Base-by-base conservation (phyloP, 2,888 invertebrate genomes). In the Caenorhabditis panamensis region DNA sequence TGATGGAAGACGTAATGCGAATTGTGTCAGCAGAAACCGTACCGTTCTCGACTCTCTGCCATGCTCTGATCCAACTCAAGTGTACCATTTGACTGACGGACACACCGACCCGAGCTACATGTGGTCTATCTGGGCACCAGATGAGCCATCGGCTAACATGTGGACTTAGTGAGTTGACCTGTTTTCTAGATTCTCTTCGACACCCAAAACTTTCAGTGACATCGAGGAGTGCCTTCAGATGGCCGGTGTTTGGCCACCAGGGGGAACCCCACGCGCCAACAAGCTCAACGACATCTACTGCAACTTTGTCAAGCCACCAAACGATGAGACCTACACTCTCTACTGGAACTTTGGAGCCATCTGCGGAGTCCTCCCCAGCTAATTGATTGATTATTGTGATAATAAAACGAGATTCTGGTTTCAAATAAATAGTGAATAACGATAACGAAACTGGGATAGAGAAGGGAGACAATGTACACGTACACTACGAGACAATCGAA, bases 291-390 rank as follows among this genome's bases (percentile, higher is more conserved):
- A 73, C 53, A 13, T 73, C 41, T 73, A 66, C 66, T 73, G 73
- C 20, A 51, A 49, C 20, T 51, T 51, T 37, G 28, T 18, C 28
- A n/a, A 47, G 37, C 36, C 73, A 24, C 73, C 73, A 41, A 66
- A 64, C 18, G 73, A 73, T 5, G 64, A 64, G 37, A 24, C 11
- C 16, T 44, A 59, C 41, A 26, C 53, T 0, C 51, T 59, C 51
- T 73, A 59, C 59, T 66, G 64, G 73, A 73, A 73, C 51, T 73
- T 51, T 18, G 73, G 73, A 18, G 58, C 53, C 13, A 28, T 73
- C 18, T 73, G 72, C 49, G 72, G 72, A 58, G 41, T 49, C n/a
- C 11, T 20, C 13, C 72, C 58, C 36, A 11, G 8, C 0, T 63
- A 63, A 63, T 5, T 47, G 28, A 20, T 28, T 18, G 20, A 71